Conservation (phyloP, 2,888 invertebrate species). For the Callimorpha dominula region DNA sequence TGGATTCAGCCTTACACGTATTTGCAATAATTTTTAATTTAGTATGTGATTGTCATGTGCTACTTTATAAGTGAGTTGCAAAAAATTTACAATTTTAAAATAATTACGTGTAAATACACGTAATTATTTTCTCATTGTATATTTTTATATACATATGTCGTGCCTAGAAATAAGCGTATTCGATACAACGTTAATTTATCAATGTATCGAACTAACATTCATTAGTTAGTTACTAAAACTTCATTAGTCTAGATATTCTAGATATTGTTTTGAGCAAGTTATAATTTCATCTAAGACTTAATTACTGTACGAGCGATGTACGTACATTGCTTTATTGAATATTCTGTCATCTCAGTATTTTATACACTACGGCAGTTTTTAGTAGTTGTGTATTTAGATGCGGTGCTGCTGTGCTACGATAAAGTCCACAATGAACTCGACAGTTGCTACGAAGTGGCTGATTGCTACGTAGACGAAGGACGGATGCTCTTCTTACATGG, state of each 20-base stretch:
- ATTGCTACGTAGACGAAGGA: background rate
- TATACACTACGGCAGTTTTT: background rate
- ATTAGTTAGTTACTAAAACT: background rate
- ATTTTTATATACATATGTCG: background rate
- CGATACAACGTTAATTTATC: background rate
- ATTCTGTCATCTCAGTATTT: background rate
- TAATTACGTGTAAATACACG: too few relatives aligned
- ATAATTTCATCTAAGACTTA: slow-evolving; percentile 2
- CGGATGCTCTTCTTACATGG: too few relatives aligned
- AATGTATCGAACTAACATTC: background rate
- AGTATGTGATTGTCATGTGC: background rate
- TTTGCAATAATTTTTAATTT: too few relatives aligned
- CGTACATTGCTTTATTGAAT: too few relatives aligned
- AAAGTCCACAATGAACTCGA: background rate
- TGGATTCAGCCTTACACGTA: too few relatives aligned
- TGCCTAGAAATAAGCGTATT: background rate
- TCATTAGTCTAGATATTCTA: background rate
- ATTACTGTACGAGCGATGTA: background rate
- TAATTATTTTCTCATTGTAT: too few relatives aligned
- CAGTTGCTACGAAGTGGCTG: background rate
- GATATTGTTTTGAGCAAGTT: background rate
- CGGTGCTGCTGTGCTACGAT: too few relatives aligned
- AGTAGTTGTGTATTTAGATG: background rate
- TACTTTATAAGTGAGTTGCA: too few relatives aligned
- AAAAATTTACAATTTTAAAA: too few relatives aligned